Conservation (phyloP, 2,888 invertebrate genomes). For the Embidobia sp. region DNA sequence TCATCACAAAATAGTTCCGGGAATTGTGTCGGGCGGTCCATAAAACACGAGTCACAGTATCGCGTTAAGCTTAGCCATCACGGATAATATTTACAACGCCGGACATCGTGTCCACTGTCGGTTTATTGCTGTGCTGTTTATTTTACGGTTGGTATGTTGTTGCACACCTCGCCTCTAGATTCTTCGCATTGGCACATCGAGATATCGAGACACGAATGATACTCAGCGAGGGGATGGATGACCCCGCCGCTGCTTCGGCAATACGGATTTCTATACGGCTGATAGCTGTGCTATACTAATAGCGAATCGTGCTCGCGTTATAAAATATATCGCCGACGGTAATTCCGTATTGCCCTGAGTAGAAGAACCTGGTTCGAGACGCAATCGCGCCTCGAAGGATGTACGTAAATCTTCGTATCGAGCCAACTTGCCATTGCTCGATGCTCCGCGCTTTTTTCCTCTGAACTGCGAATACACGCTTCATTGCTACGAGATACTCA, state of each 20-base stretch:
- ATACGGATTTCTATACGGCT: slow-evolving; percentile 60
- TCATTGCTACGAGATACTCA: slow-evolving; percentile 48
- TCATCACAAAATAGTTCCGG: slow-evolving; percentile 64
- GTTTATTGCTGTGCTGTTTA: slow-evolving; percentile 65
- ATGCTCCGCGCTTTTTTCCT: slow-evolving; percentile 45
- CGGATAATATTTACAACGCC: slow-evolving; percentile 76
- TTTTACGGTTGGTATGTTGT: slow-evolving; percentile 64
- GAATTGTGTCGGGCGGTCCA: slow-evolving; percentile 65
- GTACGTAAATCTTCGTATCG: slow-evolving; percentile 63
- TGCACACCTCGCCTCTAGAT: slow-evolving; percentile 51
- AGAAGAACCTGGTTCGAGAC: slow-evolving; percentile 45
- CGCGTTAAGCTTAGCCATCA: slow-evolving; percentile 71
- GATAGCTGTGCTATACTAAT: slow-evolving; percentile 62
- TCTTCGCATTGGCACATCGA: slow-evolving; percentile 60
- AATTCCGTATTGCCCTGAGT: slow-evolving; percentile 59
- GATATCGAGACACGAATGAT: slow-evolving; percentile 63
- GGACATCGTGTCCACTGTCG: slow-evolving; percentile 73
- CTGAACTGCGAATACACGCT: slow-evolving; percentile 49
- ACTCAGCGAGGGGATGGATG: slow-evolving; percentile 61
- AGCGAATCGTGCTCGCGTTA: slow-evolving; percentile 63
- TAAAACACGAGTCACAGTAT: slow-evolving; percentile 63
- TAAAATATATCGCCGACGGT: slow-evolving; percentile 61
- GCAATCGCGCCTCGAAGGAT: slow-evolving; percentile 61
- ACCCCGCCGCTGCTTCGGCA: slow-evolving; percentile 54
- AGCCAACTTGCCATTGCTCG: slow-evolving; percentile 62